Evolutionary conservation across 2,797 vertebrate species (phyloP), one percentile per base, ranked within the genome.

Genomic region (Alca torda): DNA sequence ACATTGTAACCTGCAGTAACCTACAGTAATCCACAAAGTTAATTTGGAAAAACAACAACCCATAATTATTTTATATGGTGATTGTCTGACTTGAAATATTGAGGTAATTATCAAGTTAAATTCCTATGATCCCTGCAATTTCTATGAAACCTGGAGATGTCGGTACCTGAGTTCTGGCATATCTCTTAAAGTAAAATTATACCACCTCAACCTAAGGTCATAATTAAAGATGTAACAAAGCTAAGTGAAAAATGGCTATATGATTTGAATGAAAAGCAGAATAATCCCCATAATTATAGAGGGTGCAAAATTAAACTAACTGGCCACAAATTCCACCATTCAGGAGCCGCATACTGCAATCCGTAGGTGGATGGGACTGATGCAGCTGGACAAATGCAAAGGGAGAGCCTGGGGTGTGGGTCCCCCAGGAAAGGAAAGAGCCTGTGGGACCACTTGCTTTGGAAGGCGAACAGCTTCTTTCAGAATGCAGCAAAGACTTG

Each of bases 51-150:
- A 98, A 96, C 88, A 97, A 92, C 89, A 98, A 96, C 98, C 98
- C 94, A 50, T 98, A 98, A 98, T 98, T 98, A 98, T 97, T 97
- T 97, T 96, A 94, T 94, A 97, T 67, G 94, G 91, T 96, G 96
- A 97, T 87, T 97, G 89, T 90, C 91, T 97, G 97, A 87, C 94
- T 98, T 97, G 97, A 98, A 98, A 98, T 97, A 98, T 97, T 95
- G 95, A 97, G 95, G 97, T 97, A 98, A 98, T 98, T 98, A 98
- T 95, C 96, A 97, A 96, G 95, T 98, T 98, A 98, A 97, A 96
- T 97, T 97, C 96, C 94, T 97, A 97, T 98, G 98, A 98, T 98
- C 98, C 96, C 97, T 98, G 97, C 97, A 98, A 98, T 98, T 98
- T 98, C 96, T 96, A 56, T 65, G 93, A 97, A 97, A 96, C 96